Percentiles rank a stretch among this genome's conserved stretches.
Evolutionary conservation across 64 coral and sea anemone genomes (phyloP).

Genomic region (Pachyseris speciosa): DNA sequence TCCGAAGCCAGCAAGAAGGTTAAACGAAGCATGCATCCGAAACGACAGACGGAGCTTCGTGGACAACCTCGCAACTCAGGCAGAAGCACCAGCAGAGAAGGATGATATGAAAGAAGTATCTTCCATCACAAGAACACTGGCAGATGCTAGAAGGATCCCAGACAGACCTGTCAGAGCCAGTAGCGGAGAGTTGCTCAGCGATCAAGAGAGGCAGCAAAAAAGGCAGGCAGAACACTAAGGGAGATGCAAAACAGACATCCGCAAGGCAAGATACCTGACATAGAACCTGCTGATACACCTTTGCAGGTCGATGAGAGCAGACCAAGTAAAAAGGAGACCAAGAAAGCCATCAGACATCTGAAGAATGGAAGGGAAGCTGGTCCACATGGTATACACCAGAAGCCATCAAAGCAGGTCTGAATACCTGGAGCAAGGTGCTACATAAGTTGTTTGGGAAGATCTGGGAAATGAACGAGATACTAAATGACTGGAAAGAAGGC

Average conservation of each 20-base stretch:
- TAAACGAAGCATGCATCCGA: not conserved
- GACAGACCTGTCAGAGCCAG: constrained; percentile 5
- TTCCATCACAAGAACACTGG: not conserved
- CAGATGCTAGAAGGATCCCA: not conserved
- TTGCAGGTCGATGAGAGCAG: too few species aligned
- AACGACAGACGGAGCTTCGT: not conserved
- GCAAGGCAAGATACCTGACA: too few species aligned
- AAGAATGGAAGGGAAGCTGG: constrained; percentile 49
- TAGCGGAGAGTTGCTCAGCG: not conserved
- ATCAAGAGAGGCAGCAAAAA: too few species aligned
- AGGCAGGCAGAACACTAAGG: too few species aligned
- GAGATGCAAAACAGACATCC: too few species aligned
- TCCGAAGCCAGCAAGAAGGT: not conserved
- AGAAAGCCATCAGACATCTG: not conserved
- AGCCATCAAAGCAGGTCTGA: constrained; percentile 11
- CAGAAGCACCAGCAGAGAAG: not conserved
- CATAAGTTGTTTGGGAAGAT: constrained; percentile 3
- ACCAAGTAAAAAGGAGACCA: not conserved
- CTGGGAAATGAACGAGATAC: constrained; percentile 6
- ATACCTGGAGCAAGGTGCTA: not conserved
- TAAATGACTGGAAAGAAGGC: not conserved
- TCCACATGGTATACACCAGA: not conserved
- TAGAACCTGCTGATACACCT: too few species aligned
- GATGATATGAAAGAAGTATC: not conserved
- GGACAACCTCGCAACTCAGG: not conserved